These are phyloP conservation scores for Eptatretus atami DNA, from an alignment of 2,797 vertebrate genomes.

Conservation along the genomic window DNA sequence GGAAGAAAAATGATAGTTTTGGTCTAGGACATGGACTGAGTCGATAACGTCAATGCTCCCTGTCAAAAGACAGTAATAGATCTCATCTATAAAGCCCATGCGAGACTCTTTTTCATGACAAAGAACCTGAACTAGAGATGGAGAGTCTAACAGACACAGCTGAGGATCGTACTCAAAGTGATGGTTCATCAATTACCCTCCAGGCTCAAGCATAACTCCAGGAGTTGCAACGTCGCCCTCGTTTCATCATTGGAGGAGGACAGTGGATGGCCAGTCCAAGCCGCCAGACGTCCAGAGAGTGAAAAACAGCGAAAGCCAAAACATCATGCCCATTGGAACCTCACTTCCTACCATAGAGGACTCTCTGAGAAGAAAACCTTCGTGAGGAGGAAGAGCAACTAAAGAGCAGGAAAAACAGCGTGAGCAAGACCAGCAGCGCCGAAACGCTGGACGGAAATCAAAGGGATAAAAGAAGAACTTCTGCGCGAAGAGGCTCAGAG, in stretches of 20 bases:
- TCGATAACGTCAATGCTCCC: neutral
- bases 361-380: slow-evolving; percentile 88
- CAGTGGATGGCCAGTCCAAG: slow-evolving; percentile 95
- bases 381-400: slow-evolving; percentile 90
- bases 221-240: slow-evolving; percentile 60
- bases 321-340: slow-evolving; percentile 82
- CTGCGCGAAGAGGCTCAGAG: slow-evolving; percentile 62
- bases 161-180: slow-evolving; percentile 68
- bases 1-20: slow-evolving; percentile 34
- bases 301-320: slow-evolving; percentile 92
- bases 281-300: slow-evolving; percentile 62
- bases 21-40: slow-evolving; percentile 37
- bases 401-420: slow-evolving; percentile 90
- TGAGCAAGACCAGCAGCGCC: slow-evolving; percentile 79
- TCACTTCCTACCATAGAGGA: slow-evolving; percentile 90
- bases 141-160: slow-evolving; percentile 90
- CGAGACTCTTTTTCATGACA: slow-evolving; percentile 42
- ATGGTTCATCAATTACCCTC: slow-evolving; percentile 79
- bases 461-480: slow-evolving; percentile 94
- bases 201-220: slow-evolving; percentile 81
- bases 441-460: slow-evolving; percentile 80
- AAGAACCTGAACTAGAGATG: slow-evolving; percentile 94
- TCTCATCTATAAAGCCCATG: slow-evolving; percentile 24
- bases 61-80: neutral
- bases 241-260: slow-evolving; percentile 91